Evolutionary conservation across 2,797 vertebrate genomes (phyloP).

Genomic region (Chrysocyon brachyurus): DNA sequence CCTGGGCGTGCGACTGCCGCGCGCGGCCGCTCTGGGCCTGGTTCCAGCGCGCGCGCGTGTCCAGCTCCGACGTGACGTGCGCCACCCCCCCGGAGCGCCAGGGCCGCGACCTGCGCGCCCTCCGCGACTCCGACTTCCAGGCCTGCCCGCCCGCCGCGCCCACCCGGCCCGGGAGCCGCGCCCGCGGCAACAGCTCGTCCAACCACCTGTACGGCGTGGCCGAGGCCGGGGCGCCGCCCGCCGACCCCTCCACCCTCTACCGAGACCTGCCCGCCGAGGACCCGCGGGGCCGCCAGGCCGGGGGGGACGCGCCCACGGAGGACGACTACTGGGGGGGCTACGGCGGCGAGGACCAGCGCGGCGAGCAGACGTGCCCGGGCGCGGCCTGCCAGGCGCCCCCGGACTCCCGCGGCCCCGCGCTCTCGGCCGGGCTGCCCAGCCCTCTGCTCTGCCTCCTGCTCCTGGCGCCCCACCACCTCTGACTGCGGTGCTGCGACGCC

Average conservation of each 20-base stretch:
- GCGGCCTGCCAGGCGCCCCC: slow-evolving; percentile 80
- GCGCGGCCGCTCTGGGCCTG: slow-evolving; percentile 97
- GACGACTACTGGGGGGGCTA: slow-evolving; percentile 95
- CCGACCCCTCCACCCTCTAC: slow-evolving; percentile 91
- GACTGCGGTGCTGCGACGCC: slow-evolving; percentile 74
- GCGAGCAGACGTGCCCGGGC: slow-evolving; percentile 83
- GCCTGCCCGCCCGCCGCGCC: slow-evolving; percentile 93
- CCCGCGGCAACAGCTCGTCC: slow-evolving; percentile 85
- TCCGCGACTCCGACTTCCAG: slow-evolving; percentile 94
- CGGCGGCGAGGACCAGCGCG: slow-evolving; percentile 91
- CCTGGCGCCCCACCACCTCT: slow-evolving; percentile 81
- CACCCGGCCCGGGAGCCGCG: slow-evolving; percentile 89
- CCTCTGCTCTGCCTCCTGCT: slow-evolving; percentile 79
- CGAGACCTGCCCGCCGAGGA: slow-evolving; percentile 88
- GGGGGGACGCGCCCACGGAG: slow-evolving; percentile 86
- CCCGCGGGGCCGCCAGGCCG: slow-evolving; percentile 80
- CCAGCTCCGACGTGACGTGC: slow-evolving; percentile 95
- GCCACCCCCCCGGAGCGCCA: slow-evolving; percentile 91
- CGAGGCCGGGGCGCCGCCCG: slow-evolving; percentile 92
- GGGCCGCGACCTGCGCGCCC: slow-evolving; percentile 94
- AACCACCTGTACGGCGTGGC: slow-evolving; percentile 93
- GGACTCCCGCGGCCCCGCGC: slow-evolving; percentile 78
- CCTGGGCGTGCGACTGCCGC: slow-evolving; percentile 98
- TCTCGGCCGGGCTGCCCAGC: slow-evolving; percentile 46
- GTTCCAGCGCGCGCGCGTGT: slow-evolving; percentile 95